These are phyloP conservation scores for Oceanodroma leucorhoa DNA, from an alignment of 2,797 vertebrate genomes.

Conservation along the genomic window DNA sequence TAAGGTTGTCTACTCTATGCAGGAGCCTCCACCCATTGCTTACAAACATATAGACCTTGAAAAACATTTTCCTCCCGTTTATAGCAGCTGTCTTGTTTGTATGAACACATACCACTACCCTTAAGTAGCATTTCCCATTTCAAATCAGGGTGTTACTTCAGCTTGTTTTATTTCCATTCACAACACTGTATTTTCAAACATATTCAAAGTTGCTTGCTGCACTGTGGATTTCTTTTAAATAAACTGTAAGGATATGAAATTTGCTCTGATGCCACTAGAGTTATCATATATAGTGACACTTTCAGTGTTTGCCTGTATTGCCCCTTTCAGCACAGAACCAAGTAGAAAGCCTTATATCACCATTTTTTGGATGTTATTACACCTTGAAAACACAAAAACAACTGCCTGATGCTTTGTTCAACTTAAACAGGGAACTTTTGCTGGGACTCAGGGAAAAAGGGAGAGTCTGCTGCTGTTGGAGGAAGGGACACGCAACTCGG, in stretches of 20 bases:
- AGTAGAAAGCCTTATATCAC: neutral
- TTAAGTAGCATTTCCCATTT: neutral
- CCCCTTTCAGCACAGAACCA: neutral
- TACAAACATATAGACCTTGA: neutral
- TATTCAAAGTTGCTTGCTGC: neutral
- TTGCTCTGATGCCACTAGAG: neutral
- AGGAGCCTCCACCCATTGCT: neutral
- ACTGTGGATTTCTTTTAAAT: neutral
- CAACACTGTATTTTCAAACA: neutral
- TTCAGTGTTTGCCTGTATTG: neutral
- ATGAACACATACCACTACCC: neutral
- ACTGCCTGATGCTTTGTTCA: neutral
- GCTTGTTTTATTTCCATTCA: neutral
- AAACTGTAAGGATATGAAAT: neutral
- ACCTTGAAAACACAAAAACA: neutral
- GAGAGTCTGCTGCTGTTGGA: too few species aligned
- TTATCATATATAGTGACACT: neutral
- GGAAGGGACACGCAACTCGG: too few species aligned
- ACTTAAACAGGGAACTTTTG: neutral
- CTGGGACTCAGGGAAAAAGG: too few species aligned
- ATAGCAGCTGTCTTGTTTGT: neutral
- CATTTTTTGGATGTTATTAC: neutral
- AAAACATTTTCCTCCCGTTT: neutral
- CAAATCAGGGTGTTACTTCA: neutral
- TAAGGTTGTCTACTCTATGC: neutral